phyloP scores from a whole-genome alignment of 2,113 vertebrate species.

The Pollachius pollachius region DNA sequence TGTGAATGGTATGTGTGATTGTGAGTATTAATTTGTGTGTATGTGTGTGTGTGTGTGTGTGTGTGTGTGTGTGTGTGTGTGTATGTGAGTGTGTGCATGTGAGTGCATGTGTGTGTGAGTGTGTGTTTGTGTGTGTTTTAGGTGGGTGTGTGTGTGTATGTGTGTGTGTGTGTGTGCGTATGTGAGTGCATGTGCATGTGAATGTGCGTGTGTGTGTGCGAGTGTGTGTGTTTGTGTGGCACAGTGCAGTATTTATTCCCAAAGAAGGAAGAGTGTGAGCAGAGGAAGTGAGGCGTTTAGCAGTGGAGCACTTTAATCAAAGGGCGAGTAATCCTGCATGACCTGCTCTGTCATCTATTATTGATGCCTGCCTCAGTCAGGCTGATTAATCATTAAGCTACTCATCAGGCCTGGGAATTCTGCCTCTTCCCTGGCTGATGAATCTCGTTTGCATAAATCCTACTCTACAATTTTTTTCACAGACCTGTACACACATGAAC shows the following conservation, averaged over 20 bases:
- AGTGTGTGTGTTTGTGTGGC: neutral
- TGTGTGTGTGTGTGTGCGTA: neutral
- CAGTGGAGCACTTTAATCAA: constrained; percentile 73
- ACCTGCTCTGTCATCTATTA: constrained; percentile 74
- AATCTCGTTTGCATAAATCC: constrained; percentile 71
- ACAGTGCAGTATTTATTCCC: constrained; percentile 43
- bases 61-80: neutral
- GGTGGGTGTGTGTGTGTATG: constrained; percentile 1
- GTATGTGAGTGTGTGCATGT: neutral
- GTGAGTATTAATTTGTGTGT: neutral
- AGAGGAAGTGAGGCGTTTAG: constrained; percentile 67
- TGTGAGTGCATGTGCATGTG: neutral
- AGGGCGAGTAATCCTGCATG: constrained; percentile 69
- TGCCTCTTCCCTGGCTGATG: constrained; percentile 58
- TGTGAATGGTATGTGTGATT: constrained; percentile 6
- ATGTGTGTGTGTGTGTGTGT: neutral
- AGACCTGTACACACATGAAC: neutral
- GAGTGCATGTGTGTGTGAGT: constrained; percentile 1
- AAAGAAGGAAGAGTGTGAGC: constrained; percentile 44
- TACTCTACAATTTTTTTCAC: constrained; percentile 55
- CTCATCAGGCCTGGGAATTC: constrained; percentile 72
- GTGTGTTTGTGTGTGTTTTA: constrained; percentile 1
- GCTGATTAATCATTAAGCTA: constrained; percentile 76
- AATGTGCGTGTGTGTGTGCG: neutral
- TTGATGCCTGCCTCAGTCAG: constrained; percentile 70